phyloP scores from a whole-genome alignment of 2,113 vertebrate genomes.

The Neotoma lepida region DNA sequence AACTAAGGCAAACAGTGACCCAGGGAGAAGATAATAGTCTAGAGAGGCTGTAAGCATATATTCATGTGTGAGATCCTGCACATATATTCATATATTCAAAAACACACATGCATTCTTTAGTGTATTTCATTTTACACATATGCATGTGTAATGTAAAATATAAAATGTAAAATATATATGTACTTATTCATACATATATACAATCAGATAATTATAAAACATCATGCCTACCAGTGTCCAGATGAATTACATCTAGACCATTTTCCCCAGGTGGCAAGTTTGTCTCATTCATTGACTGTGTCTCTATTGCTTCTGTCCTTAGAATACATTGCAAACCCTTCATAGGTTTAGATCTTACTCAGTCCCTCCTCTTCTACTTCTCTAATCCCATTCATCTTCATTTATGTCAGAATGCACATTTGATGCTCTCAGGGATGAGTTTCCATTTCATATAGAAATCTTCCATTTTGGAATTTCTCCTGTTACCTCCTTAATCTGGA shows the following conservation, averaged over 20 bases:
- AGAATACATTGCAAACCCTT: neutral
- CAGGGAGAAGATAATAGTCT: neutral
- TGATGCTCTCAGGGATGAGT: neutral
- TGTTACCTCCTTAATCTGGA: accelerated
- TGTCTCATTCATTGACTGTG: neutral
- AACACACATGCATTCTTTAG: neutral
- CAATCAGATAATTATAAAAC: neutral
- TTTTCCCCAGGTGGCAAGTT: neutral
- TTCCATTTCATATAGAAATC: neutral
- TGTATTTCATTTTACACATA: neutral
- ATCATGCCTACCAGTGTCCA: neutral
- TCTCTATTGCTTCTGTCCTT: neutral
- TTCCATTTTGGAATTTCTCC: neutral
- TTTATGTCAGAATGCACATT: neutral
- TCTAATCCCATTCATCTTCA: neutral
- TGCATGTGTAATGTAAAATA: too few species aligned
- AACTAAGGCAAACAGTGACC: neutral
- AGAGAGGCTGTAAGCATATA: neutral
- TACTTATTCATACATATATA: neutral
- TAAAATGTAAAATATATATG: too few species aligned
- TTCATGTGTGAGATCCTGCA: neutral
- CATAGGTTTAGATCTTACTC: neutral
- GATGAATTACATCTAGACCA: neutral
- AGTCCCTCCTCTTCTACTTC: neutral
- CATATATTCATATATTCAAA: neutral